Conservation (phyloP, 2,797 vertebrate genomes). For the Florisuga fusca region DNA sequence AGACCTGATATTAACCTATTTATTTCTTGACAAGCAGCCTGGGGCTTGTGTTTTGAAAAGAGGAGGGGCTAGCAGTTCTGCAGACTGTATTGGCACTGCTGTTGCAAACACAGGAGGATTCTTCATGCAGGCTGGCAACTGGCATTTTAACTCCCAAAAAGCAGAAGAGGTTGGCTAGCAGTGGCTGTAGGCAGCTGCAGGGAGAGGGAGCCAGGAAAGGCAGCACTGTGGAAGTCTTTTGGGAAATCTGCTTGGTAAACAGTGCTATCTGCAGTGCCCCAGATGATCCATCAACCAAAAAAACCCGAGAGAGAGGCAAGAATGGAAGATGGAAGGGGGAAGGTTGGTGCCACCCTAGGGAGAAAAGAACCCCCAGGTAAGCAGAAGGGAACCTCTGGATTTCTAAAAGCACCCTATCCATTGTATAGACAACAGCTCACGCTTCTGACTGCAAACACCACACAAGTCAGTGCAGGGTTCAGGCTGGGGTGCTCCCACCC, state of each 20-base stretch:
- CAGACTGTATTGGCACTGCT: background rate
- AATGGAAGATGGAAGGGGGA: background rate
- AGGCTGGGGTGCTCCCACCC: background rate
- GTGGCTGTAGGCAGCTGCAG: background rate
- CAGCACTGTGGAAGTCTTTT: background rate
- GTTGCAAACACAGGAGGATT: background rate
- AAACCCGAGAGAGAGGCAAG: background rate
- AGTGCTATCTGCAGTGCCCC: background rate
- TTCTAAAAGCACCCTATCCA: background rate
- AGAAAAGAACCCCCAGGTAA: background rate
- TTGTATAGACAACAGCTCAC: fast-evolving
- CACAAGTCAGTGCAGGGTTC: fast-evolving
- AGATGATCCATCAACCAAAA: background rate
- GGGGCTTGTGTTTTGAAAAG: background rate
- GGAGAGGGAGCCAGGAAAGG: background rate
- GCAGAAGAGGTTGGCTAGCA: background rate
- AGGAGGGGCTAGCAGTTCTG: background rate
- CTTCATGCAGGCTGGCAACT: background rate
- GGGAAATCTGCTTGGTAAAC: background rate
- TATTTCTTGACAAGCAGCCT: background rate
- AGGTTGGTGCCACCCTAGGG: background rate
- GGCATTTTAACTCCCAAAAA: background rate
- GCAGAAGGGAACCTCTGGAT: background rate
- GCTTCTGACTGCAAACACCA: background rate
- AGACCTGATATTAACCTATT: background rate